These are phyloP conservation scores for Catostylus mosaicus DNA, from an alignment of 30 jellyfish, hydroid and myxozoan genomes.

Conservation along the genomic window DNA sequence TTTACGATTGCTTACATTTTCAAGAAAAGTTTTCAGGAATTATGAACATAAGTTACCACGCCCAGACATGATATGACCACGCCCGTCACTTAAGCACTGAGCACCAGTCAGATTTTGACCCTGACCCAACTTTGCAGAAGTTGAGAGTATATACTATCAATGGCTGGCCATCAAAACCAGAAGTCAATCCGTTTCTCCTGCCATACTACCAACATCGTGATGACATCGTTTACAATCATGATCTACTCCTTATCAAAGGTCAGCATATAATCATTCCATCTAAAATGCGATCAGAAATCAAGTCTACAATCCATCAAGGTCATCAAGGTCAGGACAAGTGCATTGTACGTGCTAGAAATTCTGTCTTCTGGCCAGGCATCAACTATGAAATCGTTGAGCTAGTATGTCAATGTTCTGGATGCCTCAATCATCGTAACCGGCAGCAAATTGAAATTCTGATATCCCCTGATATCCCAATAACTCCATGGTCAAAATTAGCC, in stretches of 20 bases:
- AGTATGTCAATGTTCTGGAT: conserved; percentile 46
- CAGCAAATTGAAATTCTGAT: conserved; percentile 33
- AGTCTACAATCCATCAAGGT: conserved; percentile 43
- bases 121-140: conserved; percentile 54
- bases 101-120: background rate
- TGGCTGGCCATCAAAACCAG: conserved; percentile 48
- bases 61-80: too few relatives aligned
- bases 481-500: conserved; percentile 50
- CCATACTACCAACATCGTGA: conserved; percentile 57
- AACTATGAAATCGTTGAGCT: conserved; percentile 49
- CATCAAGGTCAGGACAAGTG: conserved; percentile 61
- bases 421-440: conserved; percentile 35
- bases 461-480: conserved; percentile 44
- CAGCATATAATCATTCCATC: conserved; percentile 55
- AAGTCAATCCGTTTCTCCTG: conserved; percentile 18
- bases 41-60: too few relatives aligned
- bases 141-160: conserved; percentile 36
- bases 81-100: too few relatives aligned
- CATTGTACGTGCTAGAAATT: conserved; percentile 22
- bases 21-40: too few relatives aligned
- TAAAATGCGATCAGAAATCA: conserved; percentile 49
- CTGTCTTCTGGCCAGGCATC: conserved; percentile 59
- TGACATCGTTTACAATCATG: conserved; percentile 44
- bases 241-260: conserved; percentile 48
- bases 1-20: too few relatives aligned